Conservation (phyloP, 2,797 vertebrate genomes). For the Gouania willdenowi region DNA sequence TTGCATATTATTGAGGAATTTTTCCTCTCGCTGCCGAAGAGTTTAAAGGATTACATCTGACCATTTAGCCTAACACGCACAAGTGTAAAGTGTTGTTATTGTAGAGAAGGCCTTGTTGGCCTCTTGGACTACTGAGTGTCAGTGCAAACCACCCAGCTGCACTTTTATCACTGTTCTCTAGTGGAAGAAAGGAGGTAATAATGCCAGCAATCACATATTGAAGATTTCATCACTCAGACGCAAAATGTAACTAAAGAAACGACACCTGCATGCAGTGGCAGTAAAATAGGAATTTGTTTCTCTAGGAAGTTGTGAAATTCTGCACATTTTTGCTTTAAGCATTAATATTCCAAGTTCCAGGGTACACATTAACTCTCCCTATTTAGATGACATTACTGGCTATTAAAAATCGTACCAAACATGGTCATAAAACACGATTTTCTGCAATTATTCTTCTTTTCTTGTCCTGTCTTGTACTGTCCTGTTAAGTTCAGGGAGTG, state of each 20-base stretch:
- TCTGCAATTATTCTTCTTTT: no score
- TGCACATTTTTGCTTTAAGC: no score
- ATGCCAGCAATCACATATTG: slow-evolving; percentile 2
- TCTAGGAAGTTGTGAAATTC: no score
- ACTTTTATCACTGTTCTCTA: slow-evolving; percentile 16
- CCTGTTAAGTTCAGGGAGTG: no score
- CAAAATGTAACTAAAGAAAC: background rate
- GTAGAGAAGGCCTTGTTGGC: slow-evolving; percentile 42
- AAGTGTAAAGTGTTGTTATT: slow-evolving; percentile 57
- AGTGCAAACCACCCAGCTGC: slow-evolving; percentile 22
- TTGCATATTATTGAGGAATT: slow-evolving; percentile 68
- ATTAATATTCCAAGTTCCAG: no score
- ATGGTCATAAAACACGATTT: no score
- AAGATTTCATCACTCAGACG: background rate
- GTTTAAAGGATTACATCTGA: slow-evolving; percentile 71
- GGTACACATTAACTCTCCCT: no score
- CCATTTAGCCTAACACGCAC: slow-evolving; percentile 64
- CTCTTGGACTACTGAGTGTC: slow-evolving; percentile 20
- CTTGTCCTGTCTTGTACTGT: no score
- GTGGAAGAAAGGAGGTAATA: slow-evolving; percentile 3
- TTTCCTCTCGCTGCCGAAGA: slow-evolving; percentile 56
- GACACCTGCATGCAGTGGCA: background rate
- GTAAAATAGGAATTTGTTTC: background rate
- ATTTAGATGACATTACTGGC: no score
- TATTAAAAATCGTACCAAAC: no score